Base-by-base conservation (phyloP, 2,797 vertebrate genomes). In the Lithobates pipiens region DNA sequence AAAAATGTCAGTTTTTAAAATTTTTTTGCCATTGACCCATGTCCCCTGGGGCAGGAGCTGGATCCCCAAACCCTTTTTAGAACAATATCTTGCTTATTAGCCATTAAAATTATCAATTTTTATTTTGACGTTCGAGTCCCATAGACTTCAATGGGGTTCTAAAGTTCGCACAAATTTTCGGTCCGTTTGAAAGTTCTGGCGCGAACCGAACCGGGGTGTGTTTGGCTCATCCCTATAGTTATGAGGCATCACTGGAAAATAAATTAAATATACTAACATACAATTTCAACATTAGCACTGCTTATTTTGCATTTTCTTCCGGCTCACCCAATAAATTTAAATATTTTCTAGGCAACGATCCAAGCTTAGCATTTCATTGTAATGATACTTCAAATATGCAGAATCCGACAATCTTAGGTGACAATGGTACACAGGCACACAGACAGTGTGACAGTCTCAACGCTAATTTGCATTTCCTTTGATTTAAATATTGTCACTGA, bases 321-420 rank as follows among this genome's bases (percentile, higher is more conserved):
- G 70, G 73, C 68, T 77, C 76, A 36, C 44, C 29, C 54, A 42
- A 73, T 36, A 82, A 57, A 82, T 77, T 82, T 42, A 79, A 86
- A 69, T 79, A 73, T 29, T 71, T 83, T 86, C 61, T 29, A 83
- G 85, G 80, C 75, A 74, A 74, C 54, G 68, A 67, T 77, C 85
- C 80, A 82, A 78, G 80, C 27, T 82, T 82, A 77, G 68, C 68
- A 77, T 82, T 73, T 77, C 83, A 83, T 78, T 86, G 29, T 78
- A 83, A 86, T 78, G 82, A 86, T 86, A 83, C 83, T 83, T 86
- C 25, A 78, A 46, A 79, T 74, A 77, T 86, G 80, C 80, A 74
- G 80, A 83, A 79, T 54, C 61, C 67, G 79, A 86, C 76, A 78
- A 79, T 21, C 16, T 69, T 57, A 21, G 29, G 32, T 78, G 80